Conservation (phyloP, 2,888 invertebrate genomes). For the Amblyjoppa fuscipennis region DNA sequence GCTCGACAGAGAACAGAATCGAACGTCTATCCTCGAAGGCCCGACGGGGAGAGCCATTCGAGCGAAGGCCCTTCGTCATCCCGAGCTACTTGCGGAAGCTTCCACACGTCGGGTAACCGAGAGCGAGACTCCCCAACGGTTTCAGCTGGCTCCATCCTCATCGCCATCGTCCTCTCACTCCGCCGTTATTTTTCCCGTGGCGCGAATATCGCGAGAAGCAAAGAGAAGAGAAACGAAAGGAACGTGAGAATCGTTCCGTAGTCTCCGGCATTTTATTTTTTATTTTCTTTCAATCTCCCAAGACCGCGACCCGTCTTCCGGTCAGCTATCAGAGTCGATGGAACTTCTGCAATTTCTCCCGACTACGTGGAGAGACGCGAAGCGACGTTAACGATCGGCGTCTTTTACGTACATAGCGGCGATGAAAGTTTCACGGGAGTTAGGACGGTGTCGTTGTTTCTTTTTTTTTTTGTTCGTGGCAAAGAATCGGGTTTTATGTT, state of each 20-base stretch:
- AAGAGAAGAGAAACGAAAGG: constrained; percentile 23
- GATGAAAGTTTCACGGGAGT: constrained; percentile 32
- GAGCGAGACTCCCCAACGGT: constrained; percentile 26
- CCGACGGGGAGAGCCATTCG: constrained; percentile 26
- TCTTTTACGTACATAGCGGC: neutral
- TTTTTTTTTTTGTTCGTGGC: neutral
- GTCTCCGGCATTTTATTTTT: constrained; percentile 38
- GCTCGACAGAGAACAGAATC: constrained; percentile 53
- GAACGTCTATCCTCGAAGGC: constrained; percentile 55
- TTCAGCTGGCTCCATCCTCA: constrained; percentile 27
- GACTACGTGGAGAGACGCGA: neutral
- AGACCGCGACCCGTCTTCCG: constrained; percentile 8
- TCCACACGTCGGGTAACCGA: constrained; percentile 57
- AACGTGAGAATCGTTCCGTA: constrained; percentile 55
- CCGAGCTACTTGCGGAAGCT: constrained; percentile 59
- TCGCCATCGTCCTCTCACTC: constrained; percentile 8
- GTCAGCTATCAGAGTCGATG: constrained; percentile 30
- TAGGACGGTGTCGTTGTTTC: neutral
- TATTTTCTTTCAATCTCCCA: neutral
- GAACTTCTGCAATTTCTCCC: constrained; percentile 56
- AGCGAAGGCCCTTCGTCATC: constrained; percentile 63
- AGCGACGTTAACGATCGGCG: neutral
- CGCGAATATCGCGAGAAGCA: constrained; percentile 45
- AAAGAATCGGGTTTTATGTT: neutral
- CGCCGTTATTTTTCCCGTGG: constrained; percentile 7